Percentiles rank a stretch among this genome's conserved stretches.
Conservation (phyloP, 2,113 vertebrate species). For the Rissa tridactyla region DNA sequence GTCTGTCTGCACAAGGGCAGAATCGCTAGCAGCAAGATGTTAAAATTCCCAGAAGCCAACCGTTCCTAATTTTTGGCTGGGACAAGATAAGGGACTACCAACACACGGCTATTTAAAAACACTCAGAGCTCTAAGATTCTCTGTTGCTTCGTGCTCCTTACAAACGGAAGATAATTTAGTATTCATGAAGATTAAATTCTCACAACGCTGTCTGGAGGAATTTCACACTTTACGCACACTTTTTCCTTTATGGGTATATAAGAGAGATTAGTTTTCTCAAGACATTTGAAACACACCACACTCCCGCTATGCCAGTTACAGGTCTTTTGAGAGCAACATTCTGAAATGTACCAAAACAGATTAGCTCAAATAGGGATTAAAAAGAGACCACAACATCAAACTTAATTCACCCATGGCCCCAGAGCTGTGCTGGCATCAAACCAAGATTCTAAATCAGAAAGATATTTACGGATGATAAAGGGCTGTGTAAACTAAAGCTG, state of each 20-base stretch:
- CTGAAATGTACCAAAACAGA: conserved; percentile 43
- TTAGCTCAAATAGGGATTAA: conserved; percentile 18
- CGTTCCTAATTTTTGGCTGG: neutral
- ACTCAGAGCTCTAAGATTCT: neutral
- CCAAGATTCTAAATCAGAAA: conserved; percentile 26
- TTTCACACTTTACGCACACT: neutral
- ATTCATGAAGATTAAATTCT: conserved; percentile 35
- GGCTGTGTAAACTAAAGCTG: conserved; percentile 38
- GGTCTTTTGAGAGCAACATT: conserved; percentile 13
- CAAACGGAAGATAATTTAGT: neutral
- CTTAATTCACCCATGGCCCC: neutral
- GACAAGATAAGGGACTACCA: neutral
- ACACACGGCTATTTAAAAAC: neutral
- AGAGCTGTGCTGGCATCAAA: conserved; percentile 17
- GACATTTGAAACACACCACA: conserved; percentile 14
- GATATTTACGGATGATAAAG: conserved; percentile 32
- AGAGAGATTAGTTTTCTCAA: conserved; percentile 3
- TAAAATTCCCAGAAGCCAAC: neutral
- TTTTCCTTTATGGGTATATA: neutral
- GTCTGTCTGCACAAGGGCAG: neutral
- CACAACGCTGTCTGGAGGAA: conserved; percentile 2
- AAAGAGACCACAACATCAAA: neutral
- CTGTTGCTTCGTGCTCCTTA: neutral
- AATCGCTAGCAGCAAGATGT: neutral
- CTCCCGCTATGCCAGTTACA: neutral